Evolutionary conservation across 2,888 invertebrate genomes (phyloP), one percentile per base, ranked within the genome.

Genomic region (Rhaphigaster nebulosa): DNA sequence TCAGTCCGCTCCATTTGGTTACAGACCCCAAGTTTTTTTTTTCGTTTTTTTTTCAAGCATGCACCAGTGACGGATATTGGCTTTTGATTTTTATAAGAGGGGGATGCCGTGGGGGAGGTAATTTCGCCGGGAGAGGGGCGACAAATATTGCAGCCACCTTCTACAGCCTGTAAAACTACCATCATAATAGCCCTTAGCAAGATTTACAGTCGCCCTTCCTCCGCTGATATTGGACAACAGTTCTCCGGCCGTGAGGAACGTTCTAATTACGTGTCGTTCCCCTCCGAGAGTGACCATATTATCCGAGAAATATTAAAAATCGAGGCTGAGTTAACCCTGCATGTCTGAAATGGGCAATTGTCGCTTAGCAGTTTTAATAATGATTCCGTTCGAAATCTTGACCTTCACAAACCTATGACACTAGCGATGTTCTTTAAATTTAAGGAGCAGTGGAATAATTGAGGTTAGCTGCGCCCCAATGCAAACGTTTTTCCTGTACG

Each of bases 1-100:
- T n/a, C 88, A 34, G 18, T 54, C 41, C 91, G 90, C 91, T 84
- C 91, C 90, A 91, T 91, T 91, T 91, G 90, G 80, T 91, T 90
- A 88, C 70, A 38, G 88, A 60, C 52, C 26, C 41, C 38, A 0
- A n/a, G 34, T 1, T 38, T 45, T 26, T 45, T 87, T 45, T 45
- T 50, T 23, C 10, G 13, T 13, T 26, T 87, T 87, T 52, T 54
- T 52, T 34, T 54, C 18, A 20, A 41, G 38, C 29, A 45, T 15
- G 45, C 29, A 38, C 45, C 52, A 54, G 29, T 34, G 41, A 38
- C 10, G 54, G 88, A 56, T 88, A 88, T 88, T 88, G 88, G 88
- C 88, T 88, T 88, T 88, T 88, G 88, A 88, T 88, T 88, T 88
- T 88, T 88, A 88, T 88, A 88, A 54, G 56, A 54, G 52, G 54